A percentile compares a stretch with the other conserved stretches of the same genome.
These are phyloP conservation scores for Chromis chromis DNA, from an alignment of 2,797 vertebrate species.

Conservation along the genomic window DNA sequence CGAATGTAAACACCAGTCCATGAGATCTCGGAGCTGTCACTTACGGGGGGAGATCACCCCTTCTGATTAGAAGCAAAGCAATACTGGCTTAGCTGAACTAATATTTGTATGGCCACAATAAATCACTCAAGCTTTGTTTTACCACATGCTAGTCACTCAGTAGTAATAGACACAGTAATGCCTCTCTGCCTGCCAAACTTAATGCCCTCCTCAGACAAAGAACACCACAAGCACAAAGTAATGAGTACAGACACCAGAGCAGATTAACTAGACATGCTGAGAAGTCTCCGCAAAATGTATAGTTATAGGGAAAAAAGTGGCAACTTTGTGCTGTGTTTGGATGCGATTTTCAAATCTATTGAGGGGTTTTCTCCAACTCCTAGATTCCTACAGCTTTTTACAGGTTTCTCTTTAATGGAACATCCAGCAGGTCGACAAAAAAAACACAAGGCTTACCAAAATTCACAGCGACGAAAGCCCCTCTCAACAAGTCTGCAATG, in stretches of 20 bases:
- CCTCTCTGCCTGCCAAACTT: slow-evolving; percentile 23
- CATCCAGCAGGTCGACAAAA: slow-evolving; percentile 36
- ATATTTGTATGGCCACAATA: slow-evolving; percentile 82
- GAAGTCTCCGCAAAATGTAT: slow-evolving; percentile 12
- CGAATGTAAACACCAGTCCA: slow-evolving; percentile 78
- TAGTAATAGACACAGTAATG: slow-evolving; percentile 47
- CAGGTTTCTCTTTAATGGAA: slow-evolving; percentile 41
- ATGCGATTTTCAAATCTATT: not conserved
- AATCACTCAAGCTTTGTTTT: slow-evolving; percentile 79
- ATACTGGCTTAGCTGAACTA: slow-evolving; percentile 80
- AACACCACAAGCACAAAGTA: slow-evolving; percentile 34
- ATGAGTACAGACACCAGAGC: slow-evolving; percentile 35
- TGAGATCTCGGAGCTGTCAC: slow-evolving; percentile 74
- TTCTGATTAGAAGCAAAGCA: slow-evolving; percentile 75
- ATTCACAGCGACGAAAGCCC: slow-evolving; percentile 65
- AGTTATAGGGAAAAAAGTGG: not conserved
- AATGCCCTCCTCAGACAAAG: slow-evolving; percentile 36
- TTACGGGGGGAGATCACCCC: slow-evolving; percentile 64
- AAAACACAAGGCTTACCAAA: slow-evolving; percentile 47
- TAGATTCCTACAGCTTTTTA: slow-evolving; percentile 11
- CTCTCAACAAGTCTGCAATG: slow-evolving; percentile 64
- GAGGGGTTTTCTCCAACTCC: slow-evolving; percentile 19
- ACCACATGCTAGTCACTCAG: slow-evolving; percentile 68
- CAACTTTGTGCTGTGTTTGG: slow-evolving; percentile 2
- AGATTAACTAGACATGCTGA: slow-evolving; percentile 33